These are phyloP conservation scores for Trichonephila inaurata DNA, from an alignment of 1,140 invertebrate species.

Conservation along the genomic window DNA sequence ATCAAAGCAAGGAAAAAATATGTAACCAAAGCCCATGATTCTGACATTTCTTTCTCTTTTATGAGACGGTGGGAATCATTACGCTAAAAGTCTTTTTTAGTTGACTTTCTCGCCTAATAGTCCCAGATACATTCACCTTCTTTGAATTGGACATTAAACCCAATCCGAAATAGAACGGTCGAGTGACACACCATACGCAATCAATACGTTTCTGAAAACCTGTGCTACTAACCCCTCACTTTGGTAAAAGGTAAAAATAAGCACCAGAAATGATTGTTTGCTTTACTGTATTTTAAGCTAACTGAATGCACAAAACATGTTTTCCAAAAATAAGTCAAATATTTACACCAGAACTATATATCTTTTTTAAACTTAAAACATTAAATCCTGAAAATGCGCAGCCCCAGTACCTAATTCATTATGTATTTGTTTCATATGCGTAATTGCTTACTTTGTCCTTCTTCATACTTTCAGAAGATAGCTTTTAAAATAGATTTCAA, in stretches of 20 bases:
- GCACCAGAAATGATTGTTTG: background rate
- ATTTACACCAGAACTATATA: too few relatives aligned
- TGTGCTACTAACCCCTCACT: slow-evolving; percentile 60
- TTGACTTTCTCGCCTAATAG: background rate
- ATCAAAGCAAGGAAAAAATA: background rate
- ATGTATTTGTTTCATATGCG: too few relatives aligned
- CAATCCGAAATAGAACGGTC: slow-evolving; percentile 50
- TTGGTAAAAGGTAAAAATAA: background rate
- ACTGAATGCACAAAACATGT: too few relatives aligned
- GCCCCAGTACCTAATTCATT: too few relatives aligned
- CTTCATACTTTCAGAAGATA: too few relatives aligned
- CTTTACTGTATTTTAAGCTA: background rate
- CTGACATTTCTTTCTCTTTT: background rate
- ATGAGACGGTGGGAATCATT: background rate
- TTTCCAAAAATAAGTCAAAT: too few relatives aligned
- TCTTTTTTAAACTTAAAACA: too few relatives aligned
- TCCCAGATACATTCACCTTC: slow-evolving; percentile 46
- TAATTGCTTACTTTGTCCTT: too few relatives aligned
- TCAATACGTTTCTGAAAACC: slow-evolving; percentile 62
- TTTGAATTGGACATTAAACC: slow-evolving; percentile 28
- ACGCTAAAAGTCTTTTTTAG: slow-evolving; percentile 7
- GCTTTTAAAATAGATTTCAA: too few relatives aligned
- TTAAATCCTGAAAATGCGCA: too few relatives aligned
- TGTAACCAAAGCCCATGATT: background rate
- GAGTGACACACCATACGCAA: slow-evolving; percentile 31